Base-by-base conservation (phyloP, 2,888 invertebrate species). In the Aporophyla nigra region DNA sequence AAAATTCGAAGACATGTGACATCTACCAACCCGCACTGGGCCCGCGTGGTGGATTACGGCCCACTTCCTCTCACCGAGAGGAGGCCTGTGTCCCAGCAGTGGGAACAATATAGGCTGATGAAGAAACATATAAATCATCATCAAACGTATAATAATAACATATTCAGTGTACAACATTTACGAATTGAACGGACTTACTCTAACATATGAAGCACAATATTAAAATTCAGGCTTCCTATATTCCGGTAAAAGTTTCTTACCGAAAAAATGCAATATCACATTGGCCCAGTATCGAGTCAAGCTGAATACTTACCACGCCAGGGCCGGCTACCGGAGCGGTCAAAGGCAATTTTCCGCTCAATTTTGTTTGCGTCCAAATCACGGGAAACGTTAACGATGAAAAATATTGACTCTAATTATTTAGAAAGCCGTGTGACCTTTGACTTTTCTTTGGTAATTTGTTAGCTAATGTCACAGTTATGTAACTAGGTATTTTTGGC, bases 391-490 rank as follows among this genome's bases (percentile, higher is more conserved):
- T 69, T 76, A 66, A 77, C 71, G 79, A 65, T 59, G 73, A 83
- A 83, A 80, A 80, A 80, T 83, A 83, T 83, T 78, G 72, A 71
- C 80, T 71, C 58, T 59, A 83, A 83, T 80, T 78, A 79, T 83
- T 78, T 78, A 63, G 53, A 54, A 54, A 78, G 69, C 53, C 21
- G 16, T 14, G 43, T 62, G 58, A 77, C 83, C 78, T 68, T 65
- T 68, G 56, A 12, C 40, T 63, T 80, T 70, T 27, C 46, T 49
- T 65, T 12, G 10, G 10, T 19, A 24, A 24, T 6, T 24, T 46
- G 62, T 63, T 63, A 43, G 16, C n/a, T 19, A 19, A 43, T 24
- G 5, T 9, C 5, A n/a, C 43, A n/a, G 16, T 24, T 24, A 54
- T 14, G 12, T 6, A 24, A 1, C 24, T 24, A 16, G 40, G 40